Base-by-base conservation (phyloP, 2,888 invertebrate genomes). In the Luperina nickerlii region DNA sequence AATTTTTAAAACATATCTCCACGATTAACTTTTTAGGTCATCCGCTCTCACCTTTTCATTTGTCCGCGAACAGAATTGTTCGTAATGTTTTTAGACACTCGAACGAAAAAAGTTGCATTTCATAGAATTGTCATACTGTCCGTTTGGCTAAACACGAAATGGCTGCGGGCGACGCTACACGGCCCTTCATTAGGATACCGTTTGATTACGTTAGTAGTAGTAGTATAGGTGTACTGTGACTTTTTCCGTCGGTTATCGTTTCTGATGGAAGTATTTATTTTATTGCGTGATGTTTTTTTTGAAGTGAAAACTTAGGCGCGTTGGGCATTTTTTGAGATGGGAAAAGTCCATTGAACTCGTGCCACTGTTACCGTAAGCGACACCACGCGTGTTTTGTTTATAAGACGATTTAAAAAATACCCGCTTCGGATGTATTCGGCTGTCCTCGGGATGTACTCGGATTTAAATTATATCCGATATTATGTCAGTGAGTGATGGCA, bases 101-200 rank as follows among this genome's bases (percentile, higher is more conserved):
- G 62, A 45, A 80, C 79, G 76, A 67, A 68, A 83, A 88, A 89
- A 76, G 74, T 81, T 82, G 51, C 74, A 81, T 87, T 90, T 87
- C 68, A 80, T 81, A 81, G 86, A 90, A 87, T 89, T 89, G 82
- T 84, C 80, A 75, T 88, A 87, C 78, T 85, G 85, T 84, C 79
- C 76, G 78, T 82, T 83, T 67, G 74, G 81, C 79, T 84, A 78
- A 87, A 88, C 87, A 82, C 75, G 79, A 81, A 76, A 81, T 54
- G 70, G 73, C 77, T 72, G 54, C 72, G 74, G 77, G 82, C 78
- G 66, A 18, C n/a, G 80, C 73, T 87, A 90, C 90, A 89, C 62
- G 89, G 32, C 45, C 81, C 87, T 90, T 90, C 89, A 90, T 90
- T 90, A 90, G 84, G 76, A 80, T 83, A 73, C 71, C 77, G 84